Base-by-base conservation (phyloP, 2,797 vertebrate genomes). In the Liparis tanakae region DNA sequence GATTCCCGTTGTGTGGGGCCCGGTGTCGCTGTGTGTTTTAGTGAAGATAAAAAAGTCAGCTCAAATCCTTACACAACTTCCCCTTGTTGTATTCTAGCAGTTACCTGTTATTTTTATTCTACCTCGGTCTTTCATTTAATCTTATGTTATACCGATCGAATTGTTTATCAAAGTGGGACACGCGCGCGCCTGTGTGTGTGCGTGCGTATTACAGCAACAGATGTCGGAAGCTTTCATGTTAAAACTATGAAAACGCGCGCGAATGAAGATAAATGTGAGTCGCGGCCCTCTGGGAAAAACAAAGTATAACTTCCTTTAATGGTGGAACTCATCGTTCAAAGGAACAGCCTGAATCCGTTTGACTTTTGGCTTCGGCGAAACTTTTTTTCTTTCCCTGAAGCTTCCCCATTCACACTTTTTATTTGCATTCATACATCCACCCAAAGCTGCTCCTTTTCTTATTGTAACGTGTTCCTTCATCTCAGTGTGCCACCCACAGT, bases 231-330 rank as follows among this genome's bases (percentile, higher is more conserved):
- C 4, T 63, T 79, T 72, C 7, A 18, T 74, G n/a, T 70, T 44
- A 22, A 61, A 64, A 51, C 20, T 22, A 58, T 33, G 50, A 71
- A 74, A 64, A 70, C 6, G 62, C 10, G 10, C 48, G 36, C 51
- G 78, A 74, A 82, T 72, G 71, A 81, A 75, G 73, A 87, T 65
- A 54, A 67, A 80, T 59, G 33, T 41, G 66, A 57, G 63, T 12
- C 34, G 51, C 36, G 36, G 70, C 48, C 43, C 68, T 44, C 13
- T 61, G 55, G 22, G 73, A 79, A 81, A 43, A 4, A 55, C 39
- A 41, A 65, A 67, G 34, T 5, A 33, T 51, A 44, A 44, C 51
- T 59, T 9, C 4, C 17, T 57, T 74, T 62, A 51, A 77, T 56
- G 58, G 39, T 46, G 9, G 62, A 60, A 70, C 5, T n/a, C 17